Evolutionary conservation across 2,797 vertebrate genomes (phyloP).

Genomic region (Anisognathus igniventris): DNA sequence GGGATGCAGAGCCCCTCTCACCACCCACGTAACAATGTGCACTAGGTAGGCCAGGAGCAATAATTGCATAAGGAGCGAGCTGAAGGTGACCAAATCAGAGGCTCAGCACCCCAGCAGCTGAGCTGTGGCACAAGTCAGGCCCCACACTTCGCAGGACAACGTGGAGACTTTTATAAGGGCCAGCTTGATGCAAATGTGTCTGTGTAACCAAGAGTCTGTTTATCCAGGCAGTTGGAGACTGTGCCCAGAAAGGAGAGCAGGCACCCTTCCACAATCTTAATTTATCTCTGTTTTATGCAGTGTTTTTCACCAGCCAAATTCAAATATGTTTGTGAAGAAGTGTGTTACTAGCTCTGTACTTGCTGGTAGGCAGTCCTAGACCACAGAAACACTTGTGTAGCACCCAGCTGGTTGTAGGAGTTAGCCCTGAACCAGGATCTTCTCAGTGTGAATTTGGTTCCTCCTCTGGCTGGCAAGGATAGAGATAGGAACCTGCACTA

Average conservation of each 20-base stretch:
- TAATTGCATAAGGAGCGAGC: background rate
- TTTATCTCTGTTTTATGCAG: background rate
- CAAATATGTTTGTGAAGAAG: background rate
- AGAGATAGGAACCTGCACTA: background rate
- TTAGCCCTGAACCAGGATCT: background rate
- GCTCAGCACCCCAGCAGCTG: background rate
- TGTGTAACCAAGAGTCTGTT: background rate
- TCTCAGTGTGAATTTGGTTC: background rate
- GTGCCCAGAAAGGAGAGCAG: background rate
- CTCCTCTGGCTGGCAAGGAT: background rate
- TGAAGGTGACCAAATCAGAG: accelerated
- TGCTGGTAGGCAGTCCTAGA: background rate
- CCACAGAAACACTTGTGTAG: background rate
- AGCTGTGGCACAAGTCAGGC: background rate
- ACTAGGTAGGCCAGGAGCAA: background rate
- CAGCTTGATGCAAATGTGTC: background rate
- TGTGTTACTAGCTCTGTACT: background rate
- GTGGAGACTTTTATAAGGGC: background rate
- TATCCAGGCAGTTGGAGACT: background rate
- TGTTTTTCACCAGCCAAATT: background rate
- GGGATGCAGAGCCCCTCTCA: background rate
- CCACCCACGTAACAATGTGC: accelerated
- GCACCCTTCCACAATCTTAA: background rate
- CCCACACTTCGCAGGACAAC: background rate
- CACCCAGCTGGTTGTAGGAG: constrained; percentile 10